Percentiles rank a stretch among this genome's conserved stretches.
These are phyloP conservation scores for Cyanoderma ruficeps DNA, from an alignment of 2,113 vertebrate genomes.

Conservation along the genomic window DNA sequence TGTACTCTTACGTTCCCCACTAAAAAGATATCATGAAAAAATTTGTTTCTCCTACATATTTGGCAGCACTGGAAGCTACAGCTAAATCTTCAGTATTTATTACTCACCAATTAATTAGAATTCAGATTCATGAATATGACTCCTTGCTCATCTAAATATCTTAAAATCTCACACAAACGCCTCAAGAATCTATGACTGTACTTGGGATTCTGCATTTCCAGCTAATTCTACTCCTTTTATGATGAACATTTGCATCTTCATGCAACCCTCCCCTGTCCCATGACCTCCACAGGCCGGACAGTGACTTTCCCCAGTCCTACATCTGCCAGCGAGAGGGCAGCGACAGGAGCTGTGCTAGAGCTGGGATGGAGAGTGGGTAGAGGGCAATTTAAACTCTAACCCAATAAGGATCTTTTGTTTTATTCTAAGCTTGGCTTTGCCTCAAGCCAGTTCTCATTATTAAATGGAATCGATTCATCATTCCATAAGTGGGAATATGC, in stretches of 20 bases:
- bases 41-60: background rate
- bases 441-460: conserved; percentile 22
- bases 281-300: background rate
- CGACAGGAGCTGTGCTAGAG: background rate
- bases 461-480: conserved; percentile 31
- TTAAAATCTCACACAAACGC: background rate
- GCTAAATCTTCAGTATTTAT: background rate
- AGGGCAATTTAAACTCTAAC: conserved; percentile 7
- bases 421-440: background rate
- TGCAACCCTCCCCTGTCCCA: background rate
- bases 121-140: background rate
- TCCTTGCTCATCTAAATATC: background rate
- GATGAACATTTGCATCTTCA: background rate
- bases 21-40: background rate
- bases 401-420: background rate
- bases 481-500: background rate
- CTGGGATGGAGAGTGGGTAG: background rate
- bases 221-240: background rate
- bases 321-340: background rate
- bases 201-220: background rate
- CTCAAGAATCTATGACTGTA: background rate
- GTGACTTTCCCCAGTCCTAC: background rate
- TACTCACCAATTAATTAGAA: background rate
- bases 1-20: background rate
- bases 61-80: background rate